These are phyloP conservation scores for Pavo muticus DNA, from an alignment of 2,113 vertebrate genomes.

Conservation along the genomic window DNA sequence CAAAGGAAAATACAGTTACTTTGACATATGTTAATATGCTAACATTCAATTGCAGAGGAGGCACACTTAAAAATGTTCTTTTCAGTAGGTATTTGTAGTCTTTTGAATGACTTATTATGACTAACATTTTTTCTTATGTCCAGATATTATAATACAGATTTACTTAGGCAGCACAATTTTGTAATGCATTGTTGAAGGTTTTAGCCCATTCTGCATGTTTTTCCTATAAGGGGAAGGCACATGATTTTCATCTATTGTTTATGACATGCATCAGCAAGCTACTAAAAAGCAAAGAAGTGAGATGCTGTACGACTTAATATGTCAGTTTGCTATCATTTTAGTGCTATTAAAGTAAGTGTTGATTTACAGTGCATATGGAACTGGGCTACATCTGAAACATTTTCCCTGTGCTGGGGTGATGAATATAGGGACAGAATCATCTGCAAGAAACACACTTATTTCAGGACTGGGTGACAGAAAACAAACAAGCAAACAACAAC, in stretches of 20 bases:
- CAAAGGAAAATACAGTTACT: slow-evolving; percentile 12
- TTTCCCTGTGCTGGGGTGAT: neutral
- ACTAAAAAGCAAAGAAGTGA: slow-evolving; percentile 9
- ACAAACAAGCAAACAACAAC: neutral
- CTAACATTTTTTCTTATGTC: neutral
- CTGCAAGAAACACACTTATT: neutral
- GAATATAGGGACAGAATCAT: neutral
- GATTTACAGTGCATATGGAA: neutral
- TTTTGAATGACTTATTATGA: slow-evolving; percentile 7
- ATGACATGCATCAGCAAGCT: neutral
- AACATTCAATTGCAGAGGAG: neutral
- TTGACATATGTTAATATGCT: neutral
- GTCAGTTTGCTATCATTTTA: neutral
- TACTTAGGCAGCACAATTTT: slow-evolving; percentile 47
- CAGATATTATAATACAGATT: neutral
- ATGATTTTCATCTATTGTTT: neutral
- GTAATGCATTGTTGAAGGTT: slow-evolving; percentile 13
- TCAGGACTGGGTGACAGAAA: neutral
- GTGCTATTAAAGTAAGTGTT: neutral
- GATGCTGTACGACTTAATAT: neutral
- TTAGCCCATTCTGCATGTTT: slow-evolving; percentile 41
- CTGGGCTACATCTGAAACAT: neutral
- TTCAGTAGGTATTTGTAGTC: neutral
- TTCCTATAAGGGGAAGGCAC: neutral
- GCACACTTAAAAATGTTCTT: neutral